Base-by-base conservation (phyloP, 2,888 invertebrate genomes). In the Malachius bipustulatus region DNA sequence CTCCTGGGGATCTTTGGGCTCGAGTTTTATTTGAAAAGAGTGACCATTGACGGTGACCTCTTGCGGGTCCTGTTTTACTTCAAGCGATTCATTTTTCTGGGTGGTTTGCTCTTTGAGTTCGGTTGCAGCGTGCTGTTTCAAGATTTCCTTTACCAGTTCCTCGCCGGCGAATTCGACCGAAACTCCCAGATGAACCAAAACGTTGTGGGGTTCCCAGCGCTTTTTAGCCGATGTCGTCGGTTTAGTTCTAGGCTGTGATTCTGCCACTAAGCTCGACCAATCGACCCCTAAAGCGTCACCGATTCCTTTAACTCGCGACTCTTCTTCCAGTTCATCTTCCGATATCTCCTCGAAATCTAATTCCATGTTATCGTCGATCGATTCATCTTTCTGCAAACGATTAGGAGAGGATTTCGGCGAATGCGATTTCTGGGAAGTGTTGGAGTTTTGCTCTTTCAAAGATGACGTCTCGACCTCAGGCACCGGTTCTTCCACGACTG, bases 201-300 rank as follows among this genome's bases (percentile, higher is more conserved):
- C 75, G 39, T 79, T 75, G 57, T 79, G 79, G 3, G 85, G 79
- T 48, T 77, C 77, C 82, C 87, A 91, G 27, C 82, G 75, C 45
- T 80, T 75, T 41, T 87, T 75, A 1, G 81, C 69, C 4, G 60
- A 59, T 4, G 70, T 66, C n/a, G 61, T 58, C 41, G 69, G 70
- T 46, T 62, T 63, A 2, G 52, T 48, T 27, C 70, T 66, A 1
- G 70, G 69, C 19, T 73, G 70, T 3, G 82, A 81, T 60, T 87
- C 85, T 2, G 82, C 82, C 1, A 87, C 81, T 30, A 93, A 67
- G 56, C 87, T 87, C 8, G 87, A 82, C 91, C 91, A 91, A 62
- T 93, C 90, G 2, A 93, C 90, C n/a, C 90, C 90, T 15, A 93
- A 64, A n/a, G 88, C 88, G 62, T 91, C 90, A 3, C 88, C 88